Conservation (phyloP, 2,113 vertebrate genomes). For the Cyphomyrus plagiostoma region DNA sequence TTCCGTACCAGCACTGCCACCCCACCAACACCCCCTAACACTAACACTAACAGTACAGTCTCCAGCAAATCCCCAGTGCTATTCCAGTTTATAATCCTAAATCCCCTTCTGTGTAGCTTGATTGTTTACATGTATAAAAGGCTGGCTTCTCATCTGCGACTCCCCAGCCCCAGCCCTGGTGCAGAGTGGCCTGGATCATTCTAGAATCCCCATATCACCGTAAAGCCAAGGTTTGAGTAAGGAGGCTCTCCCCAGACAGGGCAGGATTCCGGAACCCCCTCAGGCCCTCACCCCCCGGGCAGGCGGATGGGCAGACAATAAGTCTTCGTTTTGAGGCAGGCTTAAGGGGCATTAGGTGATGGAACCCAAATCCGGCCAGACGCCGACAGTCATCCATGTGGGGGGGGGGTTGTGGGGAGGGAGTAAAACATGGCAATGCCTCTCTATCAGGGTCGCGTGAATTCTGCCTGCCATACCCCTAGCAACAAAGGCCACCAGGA, state of each 20-base stretch:
- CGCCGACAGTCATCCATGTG: neutral
- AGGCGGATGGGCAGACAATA: neutral
- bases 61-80: neutral
- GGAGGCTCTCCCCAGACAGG: neutral
- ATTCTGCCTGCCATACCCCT: conserved; percentile 10
- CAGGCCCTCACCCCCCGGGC: neutral
- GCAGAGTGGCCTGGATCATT: neutral
- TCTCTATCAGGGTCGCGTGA: neutral
- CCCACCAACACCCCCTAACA: neutral
- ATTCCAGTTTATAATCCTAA: neutral
- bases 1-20: neutral
- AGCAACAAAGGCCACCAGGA: conserved; percentile 22
- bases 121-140: neutral
- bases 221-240: neutral
- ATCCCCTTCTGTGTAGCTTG: neutral
- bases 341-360: neutral
- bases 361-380: neutral
- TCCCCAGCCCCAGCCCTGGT: neutral
- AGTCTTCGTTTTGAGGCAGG: neutral
- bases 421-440: neutral
- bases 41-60: neutral
- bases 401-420: neutral
- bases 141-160: neutral
- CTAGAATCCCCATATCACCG: neutral
- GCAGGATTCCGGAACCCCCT: neutral